Evolutionary conservation across 2,113 vertebrate genomes (phyloP), one percentile per base, ranked within the genome.

Genomic region (Excalfactoria chinensis): DNA sequence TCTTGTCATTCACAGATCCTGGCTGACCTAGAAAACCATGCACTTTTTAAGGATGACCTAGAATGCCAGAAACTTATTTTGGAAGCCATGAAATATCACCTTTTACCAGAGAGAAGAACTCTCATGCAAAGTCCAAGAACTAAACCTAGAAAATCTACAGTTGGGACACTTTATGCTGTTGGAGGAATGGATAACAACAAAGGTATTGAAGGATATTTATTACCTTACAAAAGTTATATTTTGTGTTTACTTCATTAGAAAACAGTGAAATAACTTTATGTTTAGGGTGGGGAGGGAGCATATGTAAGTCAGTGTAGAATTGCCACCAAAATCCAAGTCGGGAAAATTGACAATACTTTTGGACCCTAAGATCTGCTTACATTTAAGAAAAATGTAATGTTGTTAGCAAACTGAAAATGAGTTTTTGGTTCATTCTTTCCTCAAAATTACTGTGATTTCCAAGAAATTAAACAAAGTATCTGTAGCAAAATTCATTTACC

Each of bases 171-270:
- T 64, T 98, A 98, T 90, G 98, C 98, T 58, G 98, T 98, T 88
- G 98, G 98, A 95, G 98, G 98, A 90, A 98, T 98, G 97, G 98
- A 98, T 94, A 98, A 98, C 92, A 98, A 97, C 89, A 98, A 98
- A 98, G 98, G 98, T 98, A 98, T 89, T 62, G 78, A 5, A 44
- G 25, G 21, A 34, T 86, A 72, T 78, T 93, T 86, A 6, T 74
- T 87, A n/a, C 11, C 87, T 87, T 59, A 43, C 77, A 44, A 26
- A 78, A 41, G 4, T 60, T 77, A 22, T 51, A 13, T 11, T 60
- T 91, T 41, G 9, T 1, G 12, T 93, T 86, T 89, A 68, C 4
- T 76, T 28, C 34, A 13, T 70, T 43, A 63, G 37, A 66, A 83
- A 92, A 63, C 21, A 55, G 5, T 53, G 19, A 71, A 34, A 37